These are phyloP conservation scores for Caradrina kadenii DNA, from an alignment of 2,888 invertebrate species.

Conservation along the genomic window DNA sequence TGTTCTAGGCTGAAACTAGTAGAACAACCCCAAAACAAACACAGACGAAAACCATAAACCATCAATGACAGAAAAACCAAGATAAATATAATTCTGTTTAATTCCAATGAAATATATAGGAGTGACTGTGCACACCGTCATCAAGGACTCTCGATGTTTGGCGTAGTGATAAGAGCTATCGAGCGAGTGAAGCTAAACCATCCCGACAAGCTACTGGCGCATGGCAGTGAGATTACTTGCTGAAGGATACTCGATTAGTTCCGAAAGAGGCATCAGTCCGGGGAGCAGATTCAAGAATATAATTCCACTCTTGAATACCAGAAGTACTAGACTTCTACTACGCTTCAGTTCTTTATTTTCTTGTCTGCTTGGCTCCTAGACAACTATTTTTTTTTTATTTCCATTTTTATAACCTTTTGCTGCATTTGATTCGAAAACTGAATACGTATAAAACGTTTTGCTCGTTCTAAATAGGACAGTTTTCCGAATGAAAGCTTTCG, in stretches of 20 bases:
- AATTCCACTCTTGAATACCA: background rate
- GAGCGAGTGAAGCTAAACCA: background rate
- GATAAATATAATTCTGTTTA: background rate
- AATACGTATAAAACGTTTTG: slow-evolving; percentile 25
- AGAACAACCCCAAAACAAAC: background rate
- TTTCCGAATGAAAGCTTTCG: slow-evolving; percentile 27
- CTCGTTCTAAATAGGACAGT: slow-evolving; percentile 28
- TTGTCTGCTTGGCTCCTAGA: too few relatives aligned
- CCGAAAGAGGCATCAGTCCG: slow-evolving; percentile 2
- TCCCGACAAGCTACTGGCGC: background rate
- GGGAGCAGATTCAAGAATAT: background rate
- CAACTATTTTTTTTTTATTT: background rate
- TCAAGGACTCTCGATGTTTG: background rate
- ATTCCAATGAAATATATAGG: background rate
- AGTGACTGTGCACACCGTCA: background rate
- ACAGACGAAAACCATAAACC: background rate
- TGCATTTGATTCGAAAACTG: slow-evolving; percentile 14
- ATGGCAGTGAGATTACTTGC: background rate
- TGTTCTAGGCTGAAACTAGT: background rate
- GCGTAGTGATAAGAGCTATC: slow-evolving; percentile 11
- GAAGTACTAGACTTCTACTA: too few relatives aligned
- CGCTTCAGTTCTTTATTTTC: too few relatives aligned
- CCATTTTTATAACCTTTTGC: background rate
- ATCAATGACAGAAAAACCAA: background rate
- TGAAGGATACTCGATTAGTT: slow-evolving; percentile 18